A percentile compares a stretch with the other conserved stretches of the same genome.
phyloP scores from a whole-genome alignment of 2,888 invertebrate genomes.

The Helobdella robusta region DNA sequence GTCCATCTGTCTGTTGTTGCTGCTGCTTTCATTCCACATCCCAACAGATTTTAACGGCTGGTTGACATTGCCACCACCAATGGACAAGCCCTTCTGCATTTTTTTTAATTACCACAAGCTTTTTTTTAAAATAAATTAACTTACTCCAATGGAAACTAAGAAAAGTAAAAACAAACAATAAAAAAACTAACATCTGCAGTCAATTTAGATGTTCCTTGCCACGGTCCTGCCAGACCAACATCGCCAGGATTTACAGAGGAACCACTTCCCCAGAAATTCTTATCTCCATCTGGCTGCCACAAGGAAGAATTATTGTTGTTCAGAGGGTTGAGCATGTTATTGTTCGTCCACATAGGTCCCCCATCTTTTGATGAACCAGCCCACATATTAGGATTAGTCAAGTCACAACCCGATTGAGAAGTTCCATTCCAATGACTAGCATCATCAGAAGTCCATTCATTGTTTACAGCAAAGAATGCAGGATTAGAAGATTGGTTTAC shows the following conservation, averaged over 20 bases:
- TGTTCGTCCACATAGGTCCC: too few species aligned
- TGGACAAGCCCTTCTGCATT: neutral
- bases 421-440: constrained; percentile 27
- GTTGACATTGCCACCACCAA: neutral
- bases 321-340: too few species aligned
- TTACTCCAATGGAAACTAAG: too few species aligned
- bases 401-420: constrained; percentile 13
- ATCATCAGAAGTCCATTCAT: constrained; percentile 23
- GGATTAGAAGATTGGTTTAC: too few species aligned
- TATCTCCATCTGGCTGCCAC: constrained; percentile 4
- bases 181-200: too few species aligned
- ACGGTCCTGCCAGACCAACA: neutral
- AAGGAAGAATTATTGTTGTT: neutral
- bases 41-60: constrained; percentile 12
- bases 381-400: constrained; percentile 17
- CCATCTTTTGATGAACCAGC: constrained; percentile 20
- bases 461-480: neutral
- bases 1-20: constrained; percentile 19
- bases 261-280: neutral
- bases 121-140: too few species aligned
- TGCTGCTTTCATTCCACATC: constrained; percentile 12
- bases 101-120: too few species aligned
- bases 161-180: too few species aligned
- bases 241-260: too few species aligned
- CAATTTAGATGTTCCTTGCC: neutral